phyloP scores from a whole-genome alignment of 2,888 invertebrate genomes.

The Drosophila subquinaria region DNA sequence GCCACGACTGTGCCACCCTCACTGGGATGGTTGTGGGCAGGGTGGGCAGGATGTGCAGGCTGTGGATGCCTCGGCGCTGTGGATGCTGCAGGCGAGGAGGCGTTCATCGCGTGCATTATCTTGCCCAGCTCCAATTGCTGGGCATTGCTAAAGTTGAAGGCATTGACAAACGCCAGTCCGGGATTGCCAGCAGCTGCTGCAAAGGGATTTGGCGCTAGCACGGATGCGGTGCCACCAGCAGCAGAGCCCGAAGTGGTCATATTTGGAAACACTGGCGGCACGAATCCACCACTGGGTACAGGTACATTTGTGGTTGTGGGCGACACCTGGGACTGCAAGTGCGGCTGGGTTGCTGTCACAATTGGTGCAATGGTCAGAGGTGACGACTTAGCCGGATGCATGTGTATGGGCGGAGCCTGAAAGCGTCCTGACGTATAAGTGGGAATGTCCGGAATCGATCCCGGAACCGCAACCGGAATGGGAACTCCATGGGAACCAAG shows the following conservation, averaged over 20 bases:
- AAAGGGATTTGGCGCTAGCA: constrained; percentile 81
- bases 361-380: constrained; percentile 59
- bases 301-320: constrained; percentile 80
- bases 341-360: constrained; percentile 31
- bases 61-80: constrained; percentile 35
- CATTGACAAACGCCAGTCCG: constrained; percentile 62
- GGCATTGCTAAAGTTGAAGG: constrained; percentile 70
- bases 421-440: constrained; percentile 73
- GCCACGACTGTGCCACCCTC: constrained; percentile 32
- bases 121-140: constrained; percentile 80
- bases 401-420: constrained; percentile 75
- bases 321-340: constrained; percentile 61
- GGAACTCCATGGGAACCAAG: constrained; percentile 43
- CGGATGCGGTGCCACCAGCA: constrained; percentile 60
- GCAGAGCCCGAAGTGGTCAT: constrained; percentile 47
- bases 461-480: constrained; percentile 48
- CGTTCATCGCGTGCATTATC: constrained; percentile 77
- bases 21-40: constrained; percentile 48
- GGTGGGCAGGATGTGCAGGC: constrained; percentile 33
- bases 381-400: constrained; percentile 55
- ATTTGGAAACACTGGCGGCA: constrained; percentile 76
- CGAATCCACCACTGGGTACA: constrained; percentile 78
- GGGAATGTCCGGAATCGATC: constrained; percentile 53
- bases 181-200: constrained; percentile 55
- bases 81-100: constrained; percentile 29